Percentiles rank a stretch among this genome's conserved stretches.
These are phyloP conservation scores for Sphinx pinastri DNA, from an alignment of 2,888 invertebrate species.

Conservation along the genomic window DNA sequence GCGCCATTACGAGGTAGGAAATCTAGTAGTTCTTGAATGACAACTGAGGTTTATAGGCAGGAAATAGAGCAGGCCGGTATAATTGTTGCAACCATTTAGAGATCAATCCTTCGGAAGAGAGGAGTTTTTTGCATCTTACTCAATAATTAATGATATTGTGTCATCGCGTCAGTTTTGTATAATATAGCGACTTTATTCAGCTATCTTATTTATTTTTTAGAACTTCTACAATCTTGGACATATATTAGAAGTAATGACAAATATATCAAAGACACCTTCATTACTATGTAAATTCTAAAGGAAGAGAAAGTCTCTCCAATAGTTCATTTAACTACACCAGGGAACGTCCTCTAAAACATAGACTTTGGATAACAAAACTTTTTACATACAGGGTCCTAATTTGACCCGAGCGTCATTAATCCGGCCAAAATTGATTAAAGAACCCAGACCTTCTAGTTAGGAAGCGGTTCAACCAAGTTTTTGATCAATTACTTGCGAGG, in stretches of 20 bases:
- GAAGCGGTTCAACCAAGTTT: conserved; percentile 31
- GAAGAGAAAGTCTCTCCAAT: neutral
- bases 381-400: neutral
- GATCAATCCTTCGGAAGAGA: too few relatives aligned
- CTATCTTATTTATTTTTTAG: too few relatives aligned
- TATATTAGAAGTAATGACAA: too few relatives aligned
- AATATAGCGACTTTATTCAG: too few relatives aligned
- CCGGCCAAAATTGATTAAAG: conserved; percentile 38
- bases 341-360: neutral
- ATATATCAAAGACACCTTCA: neutral
- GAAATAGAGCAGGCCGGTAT: too few relatives aligned
- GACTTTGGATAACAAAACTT: neutral
- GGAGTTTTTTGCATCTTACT: too few relatives aligned
- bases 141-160: too few relatives aligned
- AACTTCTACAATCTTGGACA: too few relatives aligned
- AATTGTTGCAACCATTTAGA: too few relatives aligned
- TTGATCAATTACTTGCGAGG: conserved; percentile 27
- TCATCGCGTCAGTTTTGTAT: too few relatives aligned
- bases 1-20: neutral
- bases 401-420: conserved; percentile 13
- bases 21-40: neutral
- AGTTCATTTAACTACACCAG: neutral
- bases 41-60: neutral
- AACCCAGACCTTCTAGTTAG: conserved; percentile 29
- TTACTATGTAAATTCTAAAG: neutral